Base-by-base conservation (phyloP, 2,113 vertebrate species). In the Isurus oxyrinchus region DNA sequence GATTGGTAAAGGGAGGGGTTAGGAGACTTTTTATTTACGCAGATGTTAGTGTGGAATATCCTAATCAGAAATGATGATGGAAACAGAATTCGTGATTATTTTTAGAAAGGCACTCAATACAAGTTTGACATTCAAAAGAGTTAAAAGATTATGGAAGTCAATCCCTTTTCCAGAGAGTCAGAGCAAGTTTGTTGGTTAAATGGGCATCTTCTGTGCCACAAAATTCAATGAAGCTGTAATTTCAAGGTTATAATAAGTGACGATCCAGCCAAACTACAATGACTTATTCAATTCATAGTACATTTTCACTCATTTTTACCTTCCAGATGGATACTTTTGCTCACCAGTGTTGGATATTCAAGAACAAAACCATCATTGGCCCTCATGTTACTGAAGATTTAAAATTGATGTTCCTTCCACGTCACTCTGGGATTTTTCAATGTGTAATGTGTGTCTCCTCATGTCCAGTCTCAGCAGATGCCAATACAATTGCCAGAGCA, bases 331-430 rank as follows among this genome's bases (percentile, higher is more conserved):
- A 99, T 61, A 97, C 97, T 96, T 96, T 98, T 84, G 98, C 98
- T 53, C 98, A 98, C 61, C 99, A 98, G n/a, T 99, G 98, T 97
- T 97, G 99, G 59, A 98, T 99, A 93, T 98, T 99, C 97, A 99
- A 99, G 97, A 99, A 98, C 97, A 99, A 98, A 98, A 98, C 98
- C 0, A 98, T 99, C 31, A 97, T 99, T 97, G 99, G 98, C 96
- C 98, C 99, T 21, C 98, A 98, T 96, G 98, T 98, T 96, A 98
- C 98, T 66, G 98, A 99, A 59, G 98, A 99, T 40, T 97, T 99
- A 97, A 99, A 99, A 97, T 97, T 99, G 94, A 97, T 99, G 96
- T 98, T 99, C 96, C 97, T 99, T 69, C 98, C 99, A 7, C 98
- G 98, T 1, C 97, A 97, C 96, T 96, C 98, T 0, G 99, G 99